A percentile compares a stretch with the other conserved stretches of the same genome.
phyloP scores from a whole-genome alignment of 1,140 invertebrate genomes.

The Steinernema khuongi region DNA sequence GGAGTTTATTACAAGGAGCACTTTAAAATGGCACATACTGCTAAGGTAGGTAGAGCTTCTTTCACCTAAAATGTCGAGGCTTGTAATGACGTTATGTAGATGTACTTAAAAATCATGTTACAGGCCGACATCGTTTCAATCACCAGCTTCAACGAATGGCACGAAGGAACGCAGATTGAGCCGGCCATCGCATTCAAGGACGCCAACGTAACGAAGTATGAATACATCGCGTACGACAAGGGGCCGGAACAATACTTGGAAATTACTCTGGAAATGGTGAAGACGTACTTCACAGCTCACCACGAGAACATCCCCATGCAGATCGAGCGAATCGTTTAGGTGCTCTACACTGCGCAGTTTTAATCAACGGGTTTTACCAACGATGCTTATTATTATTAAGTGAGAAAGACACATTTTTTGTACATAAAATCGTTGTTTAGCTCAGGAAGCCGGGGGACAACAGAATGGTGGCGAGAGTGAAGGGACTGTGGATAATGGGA shows the following conservation, averaged over 20 bases:
- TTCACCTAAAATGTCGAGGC: too few relatives aligned
- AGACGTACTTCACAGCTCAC: conserved; percentile 47
- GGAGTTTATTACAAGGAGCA: conserved; percentile 61
- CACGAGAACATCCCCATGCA: conserved; percentile 42
- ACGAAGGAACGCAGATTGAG: conserved; percentile 64
- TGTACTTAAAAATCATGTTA: too few relatives aligned
- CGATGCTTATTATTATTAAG: not conserved
- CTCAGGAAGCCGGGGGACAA: conserved; percentile 28
- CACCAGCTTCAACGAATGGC: conserved; percentile 65
- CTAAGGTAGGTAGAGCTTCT: conserved; percentile 28
- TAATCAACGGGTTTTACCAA: not conserved
- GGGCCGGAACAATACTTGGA: conserved; percentile 44
- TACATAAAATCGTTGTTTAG: conserved; percentile 19
- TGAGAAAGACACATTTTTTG: not conserved
- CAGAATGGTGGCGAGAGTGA: conserved; percentile 25
- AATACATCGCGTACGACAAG: conserved; percentile 37
- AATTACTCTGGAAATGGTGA: conserved; percentile 49
- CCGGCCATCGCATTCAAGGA: conserved; percentile 54
- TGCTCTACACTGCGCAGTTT: not conserved
- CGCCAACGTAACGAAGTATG: conserved; percentile 29
- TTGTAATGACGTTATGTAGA: too few relatives aligned
- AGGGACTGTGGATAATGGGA: conserved; percentile 29
- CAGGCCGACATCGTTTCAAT: conserved; percentile 60
- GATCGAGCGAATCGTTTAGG: conserved; percentile 28
- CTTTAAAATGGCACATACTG: conserved; percentile 59